phyloP scores from a whole-genome alignment of 1,140 invertebrate species.

The Dendroctonus valens region DNA sequence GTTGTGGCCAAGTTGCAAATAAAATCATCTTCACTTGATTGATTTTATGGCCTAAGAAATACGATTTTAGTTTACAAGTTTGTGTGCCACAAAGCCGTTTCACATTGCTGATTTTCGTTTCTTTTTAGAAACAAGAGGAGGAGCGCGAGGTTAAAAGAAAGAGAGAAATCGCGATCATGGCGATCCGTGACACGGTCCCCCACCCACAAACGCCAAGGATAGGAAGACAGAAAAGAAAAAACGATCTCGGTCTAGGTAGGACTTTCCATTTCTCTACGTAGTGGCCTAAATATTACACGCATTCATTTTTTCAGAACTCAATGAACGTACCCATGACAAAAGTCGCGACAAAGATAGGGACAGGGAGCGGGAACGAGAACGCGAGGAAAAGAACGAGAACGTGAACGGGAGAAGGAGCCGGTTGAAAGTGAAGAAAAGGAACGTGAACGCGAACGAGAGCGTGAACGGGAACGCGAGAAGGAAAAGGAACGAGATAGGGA shows the following conservation, averaged over 20 bases:
- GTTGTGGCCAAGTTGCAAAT: too few relatives aligned
- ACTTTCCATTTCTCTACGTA: not conserved
- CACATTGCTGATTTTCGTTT: conserved; percentile 27
- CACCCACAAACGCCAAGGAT: conserved; percentile 43
- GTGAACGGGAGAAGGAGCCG: conserved; percentile 50
- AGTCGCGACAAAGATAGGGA: conserved; percentile 44
- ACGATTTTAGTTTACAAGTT: too few relatives aligned
- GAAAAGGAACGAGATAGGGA: conserved; percentile 54
- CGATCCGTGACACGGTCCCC: conserved; percentile 50
- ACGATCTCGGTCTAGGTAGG: conserved; percentile 53
- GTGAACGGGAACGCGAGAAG: conserved; percentile 55
- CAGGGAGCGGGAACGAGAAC: conserved; percentile 50
- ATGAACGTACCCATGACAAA: conserved; percentile 31
- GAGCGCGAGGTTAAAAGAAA: conserved; percentile 53
- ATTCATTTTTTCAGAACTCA: conserved; percentile 17
- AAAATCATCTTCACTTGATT: too few relatives aligned
- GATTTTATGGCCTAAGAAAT: too few relatives aligned
- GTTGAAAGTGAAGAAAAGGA: conserved; percentile 53
- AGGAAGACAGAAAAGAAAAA: conserved; percentile 49
- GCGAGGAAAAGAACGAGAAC: conserved; percentile 51
- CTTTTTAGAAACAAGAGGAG: conserved; percentile 68
- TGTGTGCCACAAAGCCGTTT: too few relatives aligned
- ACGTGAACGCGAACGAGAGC: conserved; percentile 52
- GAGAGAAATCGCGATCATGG: conserved; percentile 49
- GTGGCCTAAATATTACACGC: not conserved